Evolutionary conservation across 2,888 invertebrate species (phyloP), one percentile per base, ranked within the genome.

Genomic region (Atrina japonica): DNA sequence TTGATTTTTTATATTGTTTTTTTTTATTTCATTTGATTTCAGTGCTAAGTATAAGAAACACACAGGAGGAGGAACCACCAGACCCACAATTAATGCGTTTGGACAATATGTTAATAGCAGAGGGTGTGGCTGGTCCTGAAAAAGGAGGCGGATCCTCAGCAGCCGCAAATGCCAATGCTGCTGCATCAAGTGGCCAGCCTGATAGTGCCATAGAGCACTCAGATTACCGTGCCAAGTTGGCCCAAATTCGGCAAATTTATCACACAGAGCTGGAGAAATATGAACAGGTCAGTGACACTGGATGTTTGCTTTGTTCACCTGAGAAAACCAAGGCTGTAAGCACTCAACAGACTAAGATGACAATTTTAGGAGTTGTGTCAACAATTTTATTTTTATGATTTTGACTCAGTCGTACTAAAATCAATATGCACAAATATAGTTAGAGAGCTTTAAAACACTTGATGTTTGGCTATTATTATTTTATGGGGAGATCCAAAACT

Each of bases 201-300:
- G 89, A 89, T 70, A 97, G 97, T 92, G 97, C 97, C 85, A 98
- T 98, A 90, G 99, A 99, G 92, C 99, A 99, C 92, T 98, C 99
- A 74, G 99, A 99, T 92, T 99, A 99, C 93, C 94, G 99, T 86
- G 98, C 98, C 86, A 99, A 99, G 92, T 93, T 99, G 87, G 96
- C 97, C 16, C 99, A 99, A 93, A 99, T 99, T 91, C 94, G 99
- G 75, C 97, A 97, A 92, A 99, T 99, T 87, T 99, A 99, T 92
- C 98, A 99, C 92, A 97, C 98, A 92, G 99, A 99, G 92, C 92
- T 99, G 88, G 98, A 98, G 92, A 99, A 99, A 93, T 99, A 99
- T 90, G 98, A 99, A 92, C 98, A 99, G 93, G 94, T 94, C 18
- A 56, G 56, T 56, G 35, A 23, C 23, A 56, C 35, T 35, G 6